Evolutionary conservation across 2,797 vertebrate species (phyloP).

Genomic region (Lindbergichthys nudifrons): DNA sequence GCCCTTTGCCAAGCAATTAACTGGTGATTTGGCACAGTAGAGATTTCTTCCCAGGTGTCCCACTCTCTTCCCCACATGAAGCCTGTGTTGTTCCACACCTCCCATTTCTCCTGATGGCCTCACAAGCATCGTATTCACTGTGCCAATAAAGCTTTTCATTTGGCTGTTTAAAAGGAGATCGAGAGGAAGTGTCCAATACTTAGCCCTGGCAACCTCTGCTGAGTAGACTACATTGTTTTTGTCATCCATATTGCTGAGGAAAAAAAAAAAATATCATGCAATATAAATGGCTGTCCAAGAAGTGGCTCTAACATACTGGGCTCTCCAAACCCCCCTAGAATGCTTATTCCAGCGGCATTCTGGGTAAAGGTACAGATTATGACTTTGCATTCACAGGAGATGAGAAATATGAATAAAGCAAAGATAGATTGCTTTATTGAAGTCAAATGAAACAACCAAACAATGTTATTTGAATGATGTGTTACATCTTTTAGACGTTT

Average conservation of each 20-base stretch:
- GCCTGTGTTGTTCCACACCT: slow-evolving; percentile 82
- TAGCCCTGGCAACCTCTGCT: slow-evolving; percentile 75
- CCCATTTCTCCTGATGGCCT: slow-evolving; percentile 78
- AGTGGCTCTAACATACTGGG: slow-evolving; percentile 43
- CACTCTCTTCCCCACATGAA: slow-evolving; percentile 74
- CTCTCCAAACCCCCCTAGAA: slow-evolving; percentile 37
- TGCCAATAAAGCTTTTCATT: slow-evolving; percentile 86
- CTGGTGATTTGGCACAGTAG: slow-evolving; percentile 79
- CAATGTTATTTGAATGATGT: slow-evolving; percentile 14
- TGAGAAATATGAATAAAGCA: slow-evolving; percentile 4
- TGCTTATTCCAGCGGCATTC: slow-evolving; percentile 49
- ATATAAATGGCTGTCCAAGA: slow-evolving; percentile 66
- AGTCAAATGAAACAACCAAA: slow-evolving; percentile 13
- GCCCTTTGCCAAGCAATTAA: slow-evolving; percentile 81
- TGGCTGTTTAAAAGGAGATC: slow-evolving; percentile 81
- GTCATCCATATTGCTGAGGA: slow-evolving; percentile 61
- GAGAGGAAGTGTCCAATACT: slow-evolving; percentile 81
- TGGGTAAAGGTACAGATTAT: slow-evolving; percentile 66
- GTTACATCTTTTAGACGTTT: slow-evolving; percentile 21
- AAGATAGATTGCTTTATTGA: slow-evolving; percentile 5
- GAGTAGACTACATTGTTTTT: slow-evolving; percentile 73
- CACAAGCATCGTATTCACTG: slow-evolving; percentile 79
- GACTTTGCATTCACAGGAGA: slow-evolving; percentile 33
- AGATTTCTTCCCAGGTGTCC: slow-evolving; percentile 78
- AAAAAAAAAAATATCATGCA: slow-evolving; percentile 68